These are phyloP conservation scores for Eupeodes corollae DNA, from an alignment of 1,140 invertebrate genomes.

Conservation along the genomic window DNA sequence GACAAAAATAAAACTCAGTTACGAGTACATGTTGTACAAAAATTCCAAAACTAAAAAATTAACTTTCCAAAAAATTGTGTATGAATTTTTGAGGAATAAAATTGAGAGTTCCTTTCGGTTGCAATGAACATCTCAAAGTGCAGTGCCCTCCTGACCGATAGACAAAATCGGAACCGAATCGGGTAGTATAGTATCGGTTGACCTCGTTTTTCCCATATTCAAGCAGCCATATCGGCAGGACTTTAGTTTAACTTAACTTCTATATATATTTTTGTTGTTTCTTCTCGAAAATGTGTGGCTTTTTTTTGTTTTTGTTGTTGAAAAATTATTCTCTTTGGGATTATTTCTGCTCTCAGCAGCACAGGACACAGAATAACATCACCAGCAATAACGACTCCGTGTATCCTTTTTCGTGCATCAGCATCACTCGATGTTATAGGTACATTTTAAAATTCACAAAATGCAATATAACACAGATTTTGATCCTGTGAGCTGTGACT, in stretches of 20 bases:
- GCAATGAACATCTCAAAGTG: constrained; percentile 9
- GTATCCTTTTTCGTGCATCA: no score
- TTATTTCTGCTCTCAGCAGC: not conserved
- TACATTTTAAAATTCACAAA: not conserved
- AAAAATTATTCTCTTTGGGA: not conserved
- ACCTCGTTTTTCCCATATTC: constrained; percentile 1
- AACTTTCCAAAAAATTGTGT: not conserved
- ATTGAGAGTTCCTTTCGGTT: constrained; percentile 4
- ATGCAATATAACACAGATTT: not conserved
- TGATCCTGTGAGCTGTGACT: not conserved
- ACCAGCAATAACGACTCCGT: no score
- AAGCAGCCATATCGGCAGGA: no score
- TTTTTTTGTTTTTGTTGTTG: no score
- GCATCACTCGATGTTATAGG: no score
- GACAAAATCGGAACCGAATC: constrained; percentile 7
- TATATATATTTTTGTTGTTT: no score
- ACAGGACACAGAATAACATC: not conserved
- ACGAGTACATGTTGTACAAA: no score
- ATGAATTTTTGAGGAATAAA: not conserved
- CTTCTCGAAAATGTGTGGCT: no score
- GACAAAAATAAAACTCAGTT: no score
- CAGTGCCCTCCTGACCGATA: constrained; percentile 15
- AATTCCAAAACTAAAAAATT: no score
- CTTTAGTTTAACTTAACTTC: no score
- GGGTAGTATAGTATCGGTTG: constrained; percentile 3